These are phyloP conservation scores for Myrmecophaga tridactyla DNA, from an alignment of 2,113 vertebrate species.

Conservation along the genomic window DNA sequence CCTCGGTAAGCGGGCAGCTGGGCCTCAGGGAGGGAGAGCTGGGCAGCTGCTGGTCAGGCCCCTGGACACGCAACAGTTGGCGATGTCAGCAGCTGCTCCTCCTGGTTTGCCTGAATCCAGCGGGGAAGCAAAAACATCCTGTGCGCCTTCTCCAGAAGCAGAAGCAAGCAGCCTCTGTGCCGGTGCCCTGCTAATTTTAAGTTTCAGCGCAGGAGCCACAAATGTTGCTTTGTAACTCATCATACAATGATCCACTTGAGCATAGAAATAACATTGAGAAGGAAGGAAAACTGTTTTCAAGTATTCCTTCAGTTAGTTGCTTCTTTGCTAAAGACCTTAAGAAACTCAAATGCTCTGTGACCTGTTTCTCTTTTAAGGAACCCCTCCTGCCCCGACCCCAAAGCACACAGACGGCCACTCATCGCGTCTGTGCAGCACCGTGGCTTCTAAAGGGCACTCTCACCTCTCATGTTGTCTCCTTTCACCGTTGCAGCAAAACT, in stretches of 20 bases:
- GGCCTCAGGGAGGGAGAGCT: rapidly evolving
- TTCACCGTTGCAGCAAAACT: neutral
- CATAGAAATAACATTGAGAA: rapidly evolving
- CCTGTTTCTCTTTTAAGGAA: rapidly evolving
- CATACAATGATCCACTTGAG: rapidly evolving
- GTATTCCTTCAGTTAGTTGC: rapidly evolving
- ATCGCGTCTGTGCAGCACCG: neutral
- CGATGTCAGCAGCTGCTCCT: neutral
- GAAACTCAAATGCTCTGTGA: rapidly evolving
- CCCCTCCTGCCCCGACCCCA: rapidly evolving
- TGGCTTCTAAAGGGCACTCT: neutral
- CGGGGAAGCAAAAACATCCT: too few species aligned
- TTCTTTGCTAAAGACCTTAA: rapidly evolving
- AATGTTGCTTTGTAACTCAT: rapidly evolving
- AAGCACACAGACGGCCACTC: rapidly evolving
- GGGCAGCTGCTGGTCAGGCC: neutral
- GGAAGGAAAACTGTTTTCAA: neutral
- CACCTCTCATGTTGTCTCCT: neutral
- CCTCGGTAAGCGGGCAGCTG: too few species aligned
- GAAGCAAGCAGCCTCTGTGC: rapidly evolving
- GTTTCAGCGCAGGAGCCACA: rapidly evolving
- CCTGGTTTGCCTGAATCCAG: too few species aligned
- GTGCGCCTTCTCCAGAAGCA: rapidly evolving
- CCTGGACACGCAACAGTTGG: rapidly evolving
- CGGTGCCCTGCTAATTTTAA: rapidly evolving